Percentiles rank a stretch among this genome's conserved stretches.
These are phyloP conservation scores for Rallus limicola DNA, from an alignment of 2,113 vertebrate species.

Conservation along the genomic window DNA sequence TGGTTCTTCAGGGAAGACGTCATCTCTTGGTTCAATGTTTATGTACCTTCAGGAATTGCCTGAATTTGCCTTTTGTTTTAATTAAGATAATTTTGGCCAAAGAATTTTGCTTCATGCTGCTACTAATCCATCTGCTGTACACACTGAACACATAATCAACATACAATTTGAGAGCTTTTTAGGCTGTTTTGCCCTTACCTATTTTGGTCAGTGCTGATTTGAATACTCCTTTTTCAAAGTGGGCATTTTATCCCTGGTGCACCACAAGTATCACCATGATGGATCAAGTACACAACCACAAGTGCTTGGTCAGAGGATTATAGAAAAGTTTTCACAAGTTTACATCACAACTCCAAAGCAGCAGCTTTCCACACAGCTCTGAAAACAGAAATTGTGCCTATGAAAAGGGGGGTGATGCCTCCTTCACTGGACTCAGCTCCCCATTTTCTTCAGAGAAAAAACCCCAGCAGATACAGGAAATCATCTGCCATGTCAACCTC, in stretches of 20 bases:
- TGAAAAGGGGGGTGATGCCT: fast-evolving
- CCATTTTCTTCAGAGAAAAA: fast-evolving
- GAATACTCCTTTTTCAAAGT: neutral
- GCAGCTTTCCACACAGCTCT: neutral
- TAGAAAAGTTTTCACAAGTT: neutral
- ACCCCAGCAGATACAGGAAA: neutral
- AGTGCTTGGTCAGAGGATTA: neutral
- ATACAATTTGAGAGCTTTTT: neutral
- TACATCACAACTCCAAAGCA: neutral
- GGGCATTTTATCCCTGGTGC: fast-evolving
- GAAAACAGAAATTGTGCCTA: neutral
- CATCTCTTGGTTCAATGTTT: neutral
- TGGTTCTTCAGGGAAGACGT: neutral
- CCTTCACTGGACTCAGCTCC: neutral
- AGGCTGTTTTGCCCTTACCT: neutral
- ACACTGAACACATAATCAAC: neutral
- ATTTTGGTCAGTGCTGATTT: neutral
- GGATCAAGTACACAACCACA: neutral
- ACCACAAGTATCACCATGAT: neutral
- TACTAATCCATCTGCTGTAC: neutral
- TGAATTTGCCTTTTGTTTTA: neutral
- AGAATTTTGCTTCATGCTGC: neutral
- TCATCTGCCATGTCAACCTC: neutral
- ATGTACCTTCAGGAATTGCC: neutral
- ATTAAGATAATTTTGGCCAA: neutral